Evolutionary conservation across 2,113 vertebrate species (phyloP).

Genomic region (Archocentrus centrarchus): DNA sequence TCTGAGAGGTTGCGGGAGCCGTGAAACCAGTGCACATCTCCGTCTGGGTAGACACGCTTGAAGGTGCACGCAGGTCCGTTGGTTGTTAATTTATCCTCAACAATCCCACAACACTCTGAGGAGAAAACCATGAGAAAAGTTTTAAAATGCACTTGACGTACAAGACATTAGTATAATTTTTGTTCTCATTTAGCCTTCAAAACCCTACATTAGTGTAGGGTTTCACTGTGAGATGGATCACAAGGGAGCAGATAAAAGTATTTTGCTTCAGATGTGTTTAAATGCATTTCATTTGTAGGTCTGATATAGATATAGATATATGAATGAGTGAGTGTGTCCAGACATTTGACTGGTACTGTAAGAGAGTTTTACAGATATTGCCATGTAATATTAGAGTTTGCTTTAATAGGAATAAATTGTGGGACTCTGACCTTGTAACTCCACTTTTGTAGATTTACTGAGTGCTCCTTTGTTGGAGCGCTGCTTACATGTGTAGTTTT

Average conservation of each 20-base stretch:
- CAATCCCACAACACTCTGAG: slow-evolving; percentile 44
- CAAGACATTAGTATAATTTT: neutral
- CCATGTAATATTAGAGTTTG: neutral
- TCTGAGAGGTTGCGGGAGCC: slow-evolving; percentile 22
- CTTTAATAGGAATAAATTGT: neutral
- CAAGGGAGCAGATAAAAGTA: neutral
- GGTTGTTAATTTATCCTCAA: rapidly evolving
- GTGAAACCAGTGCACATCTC: slow-evolving; percentile 69
- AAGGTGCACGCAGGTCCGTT: slow-evolving; percentile 53
- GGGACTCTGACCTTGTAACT: slow-evolving; percentile 61
- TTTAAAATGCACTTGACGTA: neutral
- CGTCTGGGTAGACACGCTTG: slow-evolving; percentile 50
- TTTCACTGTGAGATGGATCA: neutral
- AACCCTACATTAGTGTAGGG: neutral
- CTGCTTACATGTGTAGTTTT: slow-evolving; percentile 64
- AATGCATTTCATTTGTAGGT: neutral
- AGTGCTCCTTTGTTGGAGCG: slow-evolving; percentile 38
- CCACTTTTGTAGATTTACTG: neutral
- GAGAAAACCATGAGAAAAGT: slow-evolving; percentile 2
- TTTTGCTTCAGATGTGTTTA: neutral
- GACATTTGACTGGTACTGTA: too few relatives aligned
- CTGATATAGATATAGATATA: neutral
- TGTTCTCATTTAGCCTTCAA: neutral
- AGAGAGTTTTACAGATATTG: neutral
- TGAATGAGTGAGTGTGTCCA: too few relatives aligned